Percentiles rank a stretch among this genome's conserved stretches.
Evolutionary conservation across 2,113 vertebrate genomes (phyloP).

Genomic region (Chaetops frenatus): DNA sequence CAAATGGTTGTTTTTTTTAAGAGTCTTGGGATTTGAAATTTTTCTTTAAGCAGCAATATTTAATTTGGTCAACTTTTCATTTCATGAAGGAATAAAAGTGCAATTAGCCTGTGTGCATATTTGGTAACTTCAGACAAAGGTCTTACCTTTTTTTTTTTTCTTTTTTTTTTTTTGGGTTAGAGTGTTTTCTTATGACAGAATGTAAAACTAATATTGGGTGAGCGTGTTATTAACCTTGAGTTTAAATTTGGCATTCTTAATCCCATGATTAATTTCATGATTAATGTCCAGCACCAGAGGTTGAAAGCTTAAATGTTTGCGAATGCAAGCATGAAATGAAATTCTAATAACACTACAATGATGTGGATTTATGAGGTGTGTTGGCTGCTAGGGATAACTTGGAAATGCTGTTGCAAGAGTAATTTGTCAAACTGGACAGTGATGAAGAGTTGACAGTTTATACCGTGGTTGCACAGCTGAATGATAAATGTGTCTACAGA

Average conservation of each 20-base stretch:
- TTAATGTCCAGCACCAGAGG: constrained; percentile 74
- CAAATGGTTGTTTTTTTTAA: neutral
- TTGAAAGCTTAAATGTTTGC: constrained; percentile 74
- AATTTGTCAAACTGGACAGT: constrained; percentile 66
- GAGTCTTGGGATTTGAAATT: neutral
- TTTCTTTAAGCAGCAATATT: neutral
- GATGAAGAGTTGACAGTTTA: constrained; percentile 58
- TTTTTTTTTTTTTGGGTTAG: neutral
- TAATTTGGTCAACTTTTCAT: neutral
- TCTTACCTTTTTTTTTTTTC: neutral
- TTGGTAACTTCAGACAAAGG: constrained; percentile 37
- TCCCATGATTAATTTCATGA: constrained; percentile 74
- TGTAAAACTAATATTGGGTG: constrained; percentile 71
- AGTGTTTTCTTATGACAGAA: constrained; percentile 54
- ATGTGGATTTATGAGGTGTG: constrained; percentile 72
- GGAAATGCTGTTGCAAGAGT: constrained; percentile 63
- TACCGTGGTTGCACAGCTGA: constrained; percentile 30
- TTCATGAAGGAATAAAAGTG: constrained; percentile 1
- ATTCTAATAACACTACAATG: constrained; percentile 70
- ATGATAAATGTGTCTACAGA: constrained; percentile 35
- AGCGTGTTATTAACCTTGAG: constrained; percentile 71
- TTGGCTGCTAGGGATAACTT: constrained; percentile 69
- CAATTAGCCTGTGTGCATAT: neutral
- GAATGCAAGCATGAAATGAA: constrained; percentile 77
- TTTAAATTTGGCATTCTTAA: constrained; percentile 71